Percentiles rank a stretch among this genome's conserved stretches.
Conservation (phyloP, 2,797 vertebrate species). For the Syndactyla subalaris region DNA sequence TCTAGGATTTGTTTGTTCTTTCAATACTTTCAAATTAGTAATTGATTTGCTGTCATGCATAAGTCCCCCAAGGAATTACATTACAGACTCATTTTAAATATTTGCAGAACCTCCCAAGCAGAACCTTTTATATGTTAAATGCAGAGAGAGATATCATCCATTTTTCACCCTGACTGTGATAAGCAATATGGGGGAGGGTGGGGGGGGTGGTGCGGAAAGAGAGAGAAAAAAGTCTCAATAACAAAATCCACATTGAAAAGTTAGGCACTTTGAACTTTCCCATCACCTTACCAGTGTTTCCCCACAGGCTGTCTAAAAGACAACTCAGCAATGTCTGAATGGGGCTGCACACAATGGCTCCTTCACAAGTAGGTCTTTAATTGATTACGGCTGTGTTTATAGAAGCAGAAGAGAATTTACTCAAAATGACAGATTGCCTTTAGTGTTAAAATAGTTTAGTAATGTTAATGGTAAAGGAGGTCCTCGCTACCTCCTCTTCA, state of each 20-base stretch:
- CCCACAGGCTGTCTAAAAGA: constrained; percentile 71
- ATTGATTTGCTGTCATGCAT: not conserved
- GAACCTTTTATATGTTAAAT: not conserved
- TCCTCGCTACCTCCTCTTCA: constrained; percentile 13
- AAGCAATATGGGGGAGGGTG: not conserved
- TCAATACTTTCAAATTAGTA: not conserved
- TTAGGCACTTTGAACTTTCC: constrained; percentile 79
- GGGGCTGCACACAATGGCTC: constrained; percentile 76
- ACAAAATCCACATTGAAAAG: constrained; percentile 71
- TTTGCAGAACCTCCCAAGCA: constrained; percentile 18
- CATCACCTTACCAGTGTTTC: constrained; percentile 74
- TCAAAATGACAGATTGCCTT: constrained; percentile 79
- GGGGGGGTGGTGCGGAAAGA: not conserved
- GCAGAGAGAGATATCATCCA: not conserved
- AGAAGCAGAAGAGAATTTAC: constrained; percentile 81
- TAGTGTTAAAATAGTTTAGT: constrained; percentile 68
- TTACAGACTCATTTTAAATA: not conserved
- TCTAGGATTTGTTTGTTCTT: not conserved
- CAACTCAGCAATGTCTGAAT: constrained; percentile 74
- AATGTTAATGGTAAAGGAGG: constrained; percentile 35
- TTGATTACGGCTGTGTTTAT: constrained; percentile 83
- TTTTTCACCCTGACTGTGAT: not conserved
- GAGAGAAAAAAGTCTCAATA: constrained; percentile 44
- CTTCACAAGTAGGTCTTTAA: constrained; percentile 80
- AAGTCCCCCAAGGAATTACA: not conserved